phyloP scores from a whole-genome alignment of 2,797 vertebrate species.

The Diceros bicornis region DNA sequence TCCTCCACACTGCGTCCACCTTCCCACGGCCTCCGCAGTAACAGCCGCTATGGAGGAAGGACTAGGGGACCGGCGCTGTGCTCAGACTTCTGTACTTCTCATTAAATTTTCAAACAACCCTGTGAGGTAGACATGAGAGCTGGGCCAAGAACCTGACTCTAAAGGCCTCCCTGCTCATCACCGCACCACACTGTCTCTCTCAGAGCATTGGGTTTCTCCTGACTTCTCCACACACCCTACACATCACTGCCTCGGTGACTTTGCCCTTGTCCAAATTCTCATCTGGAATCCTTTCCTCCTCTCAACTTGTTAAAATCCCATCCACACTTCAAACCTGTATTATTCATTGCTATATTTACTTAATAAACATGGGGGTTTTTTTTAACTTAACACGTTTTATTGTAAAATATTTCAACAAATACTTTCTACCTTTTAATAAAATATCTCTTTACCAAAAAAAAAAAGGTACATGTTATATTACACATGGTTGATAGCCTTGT shows the following conservation, averaged over 20 bases:
- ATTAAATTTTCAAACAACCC: background rate
- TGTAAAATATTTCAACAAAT: background rate
- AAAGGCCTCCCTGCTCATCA: background rate
- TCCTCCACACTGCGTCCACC: accelerated
- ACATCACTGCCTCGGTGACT: background rate
- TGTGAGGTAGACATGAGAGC: background rate
- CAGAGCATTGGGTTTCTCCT: background rate
- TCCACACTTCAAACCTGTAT: background rate
- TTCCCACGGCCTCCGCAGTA: accelerated
- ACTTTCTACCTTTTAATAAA: background rate
- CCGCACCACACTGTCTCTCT: accelerated
- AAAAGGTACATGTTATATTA: background rate
- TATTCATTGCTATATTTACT: background rate
- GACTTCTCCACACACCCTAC: background rate
- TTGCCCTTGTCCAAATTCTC: background rate
- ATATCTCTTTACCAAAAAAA: background rate
- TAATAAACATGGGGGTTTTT: background rate
- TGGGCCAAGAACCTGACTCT: background rate
- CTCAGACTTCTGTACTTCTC: background rate
- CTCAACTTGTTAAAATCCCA: background rate
- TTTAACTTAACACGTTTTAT: background rate
- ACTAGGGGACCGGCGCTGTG: accelerated
- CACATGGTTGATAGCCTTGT: background rate
- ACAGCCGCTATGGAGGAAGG: background rate
- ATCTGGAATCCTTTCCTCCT: background rate